Evolutionary conservation across 1,140 invertebrate species (phyloP), one percentile per base, ranked within the genome.

Genomic region (Bombus pyrosoma): DNA sequence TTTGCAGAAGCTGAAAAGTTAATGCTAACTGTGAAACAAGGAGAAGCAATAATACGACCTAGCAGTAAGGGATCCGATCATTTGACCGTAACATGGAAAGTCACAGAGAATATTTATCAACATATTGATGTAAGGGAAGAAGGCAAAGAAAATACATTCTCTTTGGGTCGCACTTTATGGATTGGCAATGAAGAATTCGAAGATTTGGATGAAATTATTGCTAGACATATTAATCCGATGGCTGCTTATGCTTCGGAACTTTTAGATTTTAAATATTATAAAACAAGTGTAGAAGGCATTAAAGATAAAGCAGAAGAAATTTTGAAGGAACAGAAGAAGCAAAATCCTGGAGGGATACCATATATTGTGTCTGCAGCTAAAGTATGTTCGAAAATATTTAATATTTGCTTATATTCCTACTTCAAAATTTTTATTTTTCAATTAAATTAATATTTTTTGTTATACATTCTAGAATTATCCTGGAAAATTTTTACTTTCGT

Each of bases 201-300:
- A 96, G 99, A 99, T 95, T 95, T 99, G n/a, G 99, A 99, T 95
- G 99, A 99, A 97, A 99, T 99, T 73, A 98, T 99, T 47, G 99
- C 99, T 0, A 96, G 99, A 25, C 97, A 99, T 94, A 97, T 99
- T 9, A 98, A 98, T 87, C 99, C 99, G 0, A 99, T 99, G 98
- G 98, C 99, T 8, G 96, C 97, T 1, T 97, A 98, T 93, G 98
- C 98, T 3, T 96, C 98, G 3, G 99, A 99, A 93, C 96, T 99
- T 41, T 95, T 99, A n/a, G 96, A 97, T 39, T 99, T 99, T 94
- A 99, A 99, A 93, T 99, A 99, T 93, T 99, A 97, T 93, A 97
- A 97, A 89, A 96, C 97, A 72, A 95, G 96, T 34, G 96, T 97
- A 41, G 96, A 96, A 62, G 97, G 97, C 37, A 96, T 96, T 83